A percentile compares a stretch with the other conserved stretches of the same genome.
These are phyloP conservation scores for Agonum fuliginosum DNA, from an alignment of 2,888 invertebrate genomes.

Conservation along the genomic window DNA sequence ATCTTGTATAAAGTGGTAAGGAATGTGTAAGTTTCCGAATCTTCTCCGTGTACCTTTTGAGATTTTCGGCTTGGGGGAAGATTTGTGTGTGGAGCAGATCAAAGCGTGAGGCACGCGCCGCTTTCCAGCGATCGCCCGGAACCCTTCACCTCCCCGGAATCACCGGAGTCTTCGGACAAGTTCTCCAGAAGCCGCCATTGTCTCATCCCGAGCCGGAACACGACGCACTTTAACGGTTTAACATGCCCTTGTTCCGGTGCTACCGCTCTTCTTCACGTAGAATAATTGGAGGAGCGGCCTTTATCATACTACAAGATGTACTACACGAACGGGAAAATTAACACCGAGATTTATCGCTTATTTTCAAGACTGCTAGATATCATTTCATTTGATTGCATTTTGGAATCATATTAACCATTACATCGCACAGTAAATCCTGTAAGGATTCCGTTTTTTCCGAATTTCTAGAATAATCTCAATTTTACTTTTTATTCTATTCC, in stretches of 20 bases:
- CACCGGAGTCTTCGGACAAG: constrained; percentile 8
- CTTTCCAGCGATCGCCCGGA: constrained; percentile 4
- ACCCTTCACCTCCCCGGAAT: constrained; percentile 52
- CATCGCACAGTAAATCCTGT: no score
- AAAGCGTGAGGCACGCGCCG: constrained; percentile 51
- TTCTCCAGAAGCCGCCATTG: constrained; percentile 45
- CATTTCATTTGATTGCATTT: no score
- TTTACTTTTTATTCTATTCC: no score
- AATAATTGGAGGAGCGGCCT: constrained; percentile 17
- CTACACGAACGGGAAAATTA: not conserved
- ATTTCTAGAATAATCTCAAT: no score
- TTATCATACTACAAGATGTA: constrained; percentile 14
- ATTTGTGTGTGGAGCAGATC: constrained; percentile 59
- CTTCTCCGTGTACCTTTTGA: no score
- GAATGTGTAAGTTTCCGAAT: no score
- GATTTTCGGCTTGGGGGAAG: no score
- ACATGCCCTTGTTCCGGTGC: constrained; percentile 54
- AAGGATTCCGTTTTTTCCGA: no score
- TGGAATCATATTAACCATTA: no score
- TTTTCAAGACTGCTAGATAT: no score
- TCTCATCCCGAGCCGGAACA: constrained; percentile 54
- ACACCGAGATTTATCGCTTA: not conserved
- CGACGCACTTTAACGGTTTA: constrained; percentile 57
- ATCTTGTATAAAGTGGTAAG: no score
- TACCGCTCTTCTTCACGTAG: constrained; percentile 19